Percentiles rank a stretch among this genome's conserved stretches.
Conservation (phyloP, 2,797 vertebrate species). For the Xyrichtys novacula region DNA sequence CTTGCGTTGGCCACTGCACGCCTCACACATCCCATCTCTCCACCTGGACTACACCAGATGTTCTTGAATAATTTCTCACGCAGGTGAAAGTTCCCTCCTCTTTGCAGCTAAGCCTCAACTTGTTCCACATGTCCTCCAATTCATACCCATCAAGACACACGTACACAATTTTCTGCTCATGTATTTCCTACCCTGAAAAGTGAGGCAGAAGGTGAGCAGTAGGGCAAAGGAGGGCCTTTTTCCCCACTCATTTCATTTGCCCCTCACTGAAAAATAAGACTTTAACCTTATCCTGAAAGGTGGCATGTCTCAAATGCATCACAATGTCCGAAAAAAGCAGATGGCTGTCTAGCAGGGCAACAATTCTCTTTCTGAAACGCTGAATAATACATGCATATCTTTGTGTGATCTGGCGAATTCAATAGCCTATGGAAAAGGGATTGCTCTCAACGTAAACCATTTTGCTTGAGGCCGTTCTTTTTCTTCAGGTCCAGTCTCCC, state of each 20-base stretch:
- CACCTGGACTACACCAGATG: constrained; percentile 78
- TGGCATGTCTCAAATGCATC: constrained; percentile 72
- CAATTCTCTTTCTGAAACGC: constrained; percentile 69
- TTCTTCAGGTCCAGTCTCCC: constrained; percentile 76
- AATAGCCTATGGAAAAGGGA: constrained; percentile 77
- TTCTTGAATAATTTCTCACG: constrained; percentile 72
- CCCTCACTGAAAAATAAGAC: constrained; percentile 73
- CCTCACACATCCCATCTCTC: constrained; percentile 61
- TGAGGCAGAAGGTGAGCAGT: constrained; percentile 23
- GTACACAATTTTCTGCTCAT: constrained; percentile 24
- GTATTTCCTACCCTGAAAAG: constrained; percentile 34
- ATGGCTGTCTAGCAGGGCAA: constrained; percentile 66
- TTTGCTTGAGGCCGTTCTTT: constrained; percentile 71
- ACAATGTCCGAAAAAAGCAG: constrained; percentile 74
- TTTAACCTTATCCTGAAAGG: constrained; percentile 75
- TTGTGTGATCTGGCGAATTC: constrained; percentile 73
- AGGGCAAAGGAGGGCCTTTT: constrained; percentile 3
- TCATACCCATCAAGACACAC: constrained; percentile 18
- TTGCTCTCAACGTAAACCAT: constrained; percentile 77
- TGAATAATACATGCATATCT: constrained; percentile 83
- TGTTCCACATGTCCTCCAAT: constrained; percentile 30
- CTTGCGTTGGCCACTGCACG: constrained; percentile 57
- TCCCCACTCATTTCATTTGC: constrained; percentile 61
- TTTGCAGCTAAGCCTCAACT: constrained; percentile 42
- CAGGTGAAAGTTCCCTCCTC: constrained; percentile 70